Conservation (phyloP, 2,888 invertebrate genomes). For the Phaedon cochleariae region DNA sequence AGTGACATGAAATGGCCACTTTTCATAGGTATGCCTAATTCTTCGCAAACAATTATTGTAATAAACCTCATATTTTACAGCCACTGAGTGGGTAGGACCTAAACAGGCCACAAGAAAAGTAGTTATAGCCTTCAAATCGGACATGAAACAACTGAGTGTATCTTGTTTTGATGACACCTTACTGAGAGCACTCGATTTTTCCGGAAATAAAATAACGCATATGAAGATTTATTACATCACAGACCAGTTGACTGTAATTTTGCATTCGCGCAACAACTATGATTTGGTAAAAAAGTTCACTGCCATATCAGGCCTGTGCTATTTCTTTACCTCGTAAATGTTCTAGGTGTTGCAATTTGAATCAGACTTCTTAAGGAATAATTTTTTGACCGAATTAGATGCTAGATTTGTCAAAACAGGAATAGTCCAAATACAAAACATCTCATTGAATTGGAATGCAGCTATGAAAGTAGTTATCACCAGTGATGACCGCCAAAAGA, state of each 20-base stretch:
- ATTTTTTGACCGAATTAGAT: conserved; percentile 59
- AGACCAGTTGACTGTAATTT: conserved; percentile 58
- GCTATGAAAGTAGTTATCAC: conserved; percentile 61
- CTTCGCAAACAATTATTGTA: conserved; percentile 4
- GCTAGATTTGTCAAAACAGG: conserved; percentile 53
- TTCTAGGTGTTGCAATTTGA: conserved; percentile 63
- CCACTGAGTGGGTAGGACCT: conserved; percentile 59
- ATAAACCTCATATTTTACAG: conserved; percentile 28
- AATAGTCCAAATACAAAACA: conserved; percentile 47
- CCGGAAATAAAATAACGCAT: conserved; percentile 35
- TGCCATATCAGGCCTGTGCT: not conserved
- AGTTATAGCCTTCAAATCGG: conserved; percentile 57
- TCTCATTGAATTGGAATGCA: conserved; percentile 47
- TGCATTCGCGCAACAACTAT: conserved; percentile 64
- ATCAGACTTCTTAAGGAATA: conserved; percentile 56
- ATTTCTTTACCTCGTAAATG: not conserved
- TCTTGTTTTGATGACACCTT: conserved; percentile 58
- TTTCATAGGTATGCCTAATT: conserved; percentile 48
- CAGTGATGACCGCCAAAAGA: conserved; percentile 61
- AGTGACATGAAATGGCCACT: conserved; percentile 42
- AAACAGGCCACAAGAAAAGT: conserved; percentile 56
- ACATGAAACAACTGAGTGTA: conserved; percentile 57
- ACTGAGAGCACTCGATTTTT: conserved; percentile 61
- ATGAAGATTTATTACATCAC: conserved; percentile 55
- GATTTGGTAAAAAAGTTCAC: conserved; percentile 61